Evolutionary conservation across 2,888 invertebrate species (phyloP).

Genomic region (Atethmia centrago): DNA sequence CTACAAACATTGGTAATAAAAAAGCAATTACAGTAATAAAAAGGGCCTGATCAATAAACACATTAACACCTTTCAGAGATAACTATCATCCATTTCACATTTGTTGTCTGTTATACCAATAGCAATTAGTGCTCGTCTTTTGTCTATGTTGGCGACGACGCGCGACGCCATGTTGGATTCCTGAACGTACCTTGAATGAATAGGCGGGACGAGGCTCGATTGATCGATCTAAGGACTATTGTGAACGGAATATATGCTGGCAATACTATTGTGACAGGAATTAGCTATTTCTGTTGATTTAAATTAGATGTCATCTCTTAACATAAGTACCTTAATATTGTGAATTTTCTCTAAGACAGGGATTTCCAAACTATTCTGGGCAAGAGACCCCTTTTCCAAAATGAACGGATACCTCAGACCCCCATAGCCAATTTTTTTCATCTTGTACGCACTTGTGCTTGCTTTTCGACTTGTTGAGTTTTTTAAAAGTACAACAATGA

Average conservation of each 20-base stretch:
- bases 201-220: conserved; percentile 12
- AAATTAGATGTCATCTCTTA: background rate
- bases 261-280: background rate
- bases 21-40: conserved; percentile 23
- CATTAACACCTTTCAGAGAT: conserved; percentile 53
- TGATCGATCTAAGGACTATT: conserved; percentile 12
- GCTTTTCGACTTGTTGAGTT: too few relatives aligned
- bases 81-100: conserved; percentile 50
- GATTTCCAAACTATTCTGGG: too few relatives aligned
- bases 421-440: too few relatives aligned
- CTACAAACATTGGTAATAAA: conserved; percentile 40
- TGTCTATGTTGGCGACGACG: conserved; percentile 50
- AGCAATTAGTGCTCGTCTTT: conserved; percentile 57
- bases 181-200: conserved; percentile 24
- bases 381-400: too few relatives aligned
- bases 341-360: background rate
- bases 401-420: too few relatives aligned
- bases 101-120: conserved; percentile 48
- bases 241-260: background rate
- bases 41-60: conserved; percentile 40
- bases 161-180: conserved; percentile 59
- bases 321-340: background rate
- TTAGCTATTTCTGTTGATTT: background rate
- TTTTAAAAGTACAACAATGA: too few relatives aligned
- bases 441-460: too few relatives aligned